A percentile compares a stretch with the other conserved stretches of the same genome.
Evolutionary conservation across 2,797 vertebrate genomes (phyloP).

Genomic region (Muscicapa comitata): DNA sequence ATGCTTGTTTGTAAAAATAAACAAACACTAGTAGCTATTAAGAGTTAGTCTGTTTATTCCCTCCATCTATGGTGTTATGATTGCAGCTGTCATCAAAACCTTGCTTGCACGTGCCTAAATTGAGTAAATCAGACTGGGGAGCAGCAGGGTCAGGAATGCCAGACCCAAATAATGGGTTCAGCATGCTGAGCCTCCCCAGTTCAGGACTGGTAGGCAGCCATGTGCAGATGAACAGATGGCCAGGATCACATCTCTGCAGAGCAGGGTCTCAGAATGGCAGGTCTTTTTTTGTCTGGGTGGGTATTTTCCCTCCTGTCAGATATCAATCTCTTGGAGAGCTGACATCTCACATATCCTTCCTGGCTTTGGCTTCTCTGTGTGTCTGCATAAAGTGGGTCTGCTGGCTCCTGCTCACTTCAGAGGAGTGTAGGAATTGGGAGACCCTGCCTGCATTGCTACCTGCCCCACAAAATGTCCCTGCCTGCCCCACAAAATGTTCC

Average conservation of each 20-base stretch:
- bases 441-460: not conserved
- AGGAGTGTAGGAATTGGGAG: rapidly evolving
- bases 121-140: not conserved
- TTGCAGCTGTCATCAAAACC: not conserved
- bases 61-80: not conserved
- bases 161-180: not conserved
- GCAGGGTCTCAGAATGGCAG: not conserved
- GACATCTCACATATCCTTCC: not conserved
- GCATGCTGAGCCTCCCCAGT: not conserved
- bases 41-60: not conserved
- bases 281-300: not conserved
- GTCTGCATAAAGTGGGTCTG: not conserved
- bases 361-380: not conserved
- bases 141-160: not conserved
- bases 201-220: not conserved
- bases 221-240: not conserved
- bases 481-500: not conserved
- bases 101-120: not conserved
- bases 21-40: not conserved
- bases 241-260: not conserved
- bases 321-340: not conserved
- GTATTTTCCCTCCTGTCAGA: not conserved
- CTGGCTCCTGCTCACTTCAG: not conserved
- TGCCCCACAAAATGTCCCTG: not conserved
- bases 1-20: not conserved